These are phyloP conservation scores for Carapus acus DNA, from an alignment of 2,797 vertebrate species.

Conservation along the genomic window DNA sequence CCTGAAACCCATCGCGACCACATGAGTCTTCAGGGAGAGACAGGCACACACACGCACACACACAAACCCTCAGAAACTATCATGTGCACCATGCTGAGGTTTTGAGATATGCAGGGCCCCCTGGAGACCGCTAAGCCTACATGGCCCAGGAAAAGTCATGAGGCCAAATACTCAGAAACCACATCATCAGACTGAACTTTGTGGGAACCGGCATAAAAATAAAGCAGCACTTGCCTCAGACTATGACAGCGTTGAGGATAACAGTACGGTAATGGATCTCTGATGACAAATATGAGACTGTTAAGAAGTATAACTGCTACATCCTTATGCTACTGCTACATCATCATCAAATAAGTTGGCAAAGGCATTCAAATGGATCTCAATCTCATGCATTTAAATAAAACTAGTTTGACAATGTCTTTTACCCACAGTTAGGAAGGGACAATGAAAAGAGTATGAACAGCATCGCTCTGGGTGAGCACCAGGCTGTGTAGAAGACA, in stretches of 20 bases:
- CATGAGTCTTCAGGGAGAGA: conserved; percentile 32
- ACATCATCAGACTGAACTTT: conserved; percentile 50
- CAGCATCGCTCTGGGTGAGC: background rate
- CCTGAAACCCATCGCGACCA: conserved; percentile 55
- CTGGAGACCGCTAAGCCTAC: conserved; percentile 35
- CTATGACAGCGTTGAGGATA: too few relatives aligned
- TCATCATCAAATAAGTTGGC: too few relatives aligned
- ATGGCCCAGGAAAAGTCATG: conserved; percentile 20
- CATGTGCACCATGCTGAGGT: conserved; percentile 45
- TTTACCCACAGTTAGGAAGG: too few relatives aligned
- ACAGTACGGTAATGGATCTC: too few relatives aligned
- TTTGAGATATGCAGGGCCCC: conserved; percentile 58
- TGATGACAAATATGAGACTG: too few relatives aligned
- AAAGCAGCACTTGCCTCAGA: conserved; percentile 1
- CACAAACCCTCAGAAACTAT: conserved; percentile 17
- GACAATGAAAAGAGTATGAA: too few relatives aligned
- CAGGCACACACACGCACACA: conserved; percentile 6
- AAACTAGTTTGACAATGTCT: too few relatives aligned
- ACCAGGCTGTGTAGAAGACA: conserved; percentile 28
- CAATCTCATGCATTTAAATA: too few relatives aligned
- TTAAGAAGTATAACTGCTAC: too few relatives aligned
- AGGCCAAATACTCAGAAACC: conserved; percentile 52
- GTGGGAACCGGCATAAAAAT: conserved; percentile 35
- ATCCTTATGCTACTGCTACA: too few relatives aligned
- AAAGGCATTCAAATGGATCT: too few relatives aligned